phyloP scores from a whole-genome alignment of 2,797 vertebrate species.

The Typhlichthys eigenmanni region DNA sequence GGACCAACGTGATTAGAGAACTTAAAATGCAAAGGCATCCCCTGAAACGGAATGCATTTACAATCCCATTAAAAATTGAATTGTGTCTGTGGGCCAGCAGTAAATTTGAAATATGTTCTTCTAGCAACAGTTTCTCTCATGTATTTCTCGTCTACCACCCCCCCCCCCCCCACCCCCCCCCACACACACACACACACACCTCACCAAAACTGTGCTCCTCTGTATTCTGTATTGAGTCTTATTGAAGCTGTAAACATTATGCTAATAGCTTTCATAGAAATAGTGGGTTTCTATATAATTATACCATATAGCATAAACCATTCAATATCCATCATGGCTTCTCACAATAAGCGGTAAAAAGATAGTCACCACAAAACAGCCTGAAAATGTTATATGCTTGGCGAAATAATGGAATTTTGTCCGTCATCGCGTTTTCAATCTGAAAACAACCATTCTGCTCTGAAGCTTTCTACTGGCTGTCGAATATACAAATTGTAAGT shows the following conservation, averaged over 20 bases:
- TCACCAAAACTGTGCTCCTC: conserved; percentile 14
- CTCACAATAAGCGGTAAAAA: not conserved
- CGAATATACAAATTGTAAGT: too few species aligned
- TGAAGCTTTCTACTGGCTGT: too few species aligned
- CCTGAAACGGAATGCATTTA: conserved; percentile 79
- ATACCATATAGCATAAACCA: conserved; percentile 54
- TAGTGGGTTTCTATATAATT: conserved; percentile 50
- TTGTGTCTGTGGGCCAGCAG: conserved; percentile 80
- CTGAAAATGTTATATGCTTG: too few species aligned
- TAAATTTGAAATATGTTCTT: conserved; percentile 74
- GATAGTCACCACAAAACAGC: too few species aligned
- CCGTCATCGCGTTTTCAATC: conserved; percentile 1
- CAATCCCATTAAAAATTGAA: conserved; percentile 83
- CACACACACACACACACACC: not conserved
- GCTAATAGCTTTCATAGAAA: conserved; percentile 60
- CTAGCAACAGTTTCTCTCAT: conserved; percentile 58
- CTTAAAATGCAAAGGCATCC: conserved; percentile 78
- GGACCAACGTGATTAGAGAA: conserved; percentile 78
- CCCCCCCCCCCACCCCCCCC: not conserved
- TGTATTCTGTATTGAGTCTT: conserved; percentile 58
- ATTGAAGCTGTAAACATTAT: conserved; percentile 70
- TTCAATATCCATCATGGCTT: conserved; percentile 39
- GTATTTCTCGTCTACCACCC: conserved; percentile 48
- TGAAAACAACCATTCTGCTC: too few species aligned
- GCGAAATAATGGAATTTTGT: conserved; percentile 18